phyloP scores from a whole-genome alignment of 2,113 vertebrate species.

The Thamnaconus septentrionalis region DNA sequence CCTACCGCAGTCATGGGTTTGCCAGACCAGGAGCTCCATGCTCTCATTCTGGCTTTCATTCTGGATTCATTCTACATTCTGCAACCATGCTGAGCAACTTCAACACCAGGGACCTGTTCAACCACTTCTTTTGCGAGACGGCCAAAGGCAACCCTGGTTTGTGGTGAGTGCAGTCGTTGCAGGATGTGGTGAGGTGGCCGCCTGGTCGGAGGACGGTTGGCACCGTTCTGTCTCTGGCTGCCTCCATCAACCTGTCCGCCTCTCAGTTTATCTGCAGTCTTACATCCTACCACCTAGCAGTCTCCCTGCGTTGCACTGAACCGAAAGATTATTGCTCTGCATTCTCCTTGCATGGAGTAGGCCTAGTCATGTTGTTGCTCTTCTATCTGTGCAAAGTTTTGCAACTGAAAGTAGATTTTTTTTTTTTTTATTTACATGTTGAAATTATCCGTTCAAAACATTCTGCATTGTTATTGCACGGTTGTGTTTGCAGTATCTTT shows the following conservation, averaged over 20 bases:
- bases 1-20: conserved; percentile 69
- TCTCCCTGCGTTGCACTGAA: background rate
- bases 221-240: conserved; percentile 4
- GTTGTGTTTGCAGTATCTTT: background rate
- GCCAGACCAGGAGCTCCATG: conserved; percentile 53
- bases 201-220: background rate
- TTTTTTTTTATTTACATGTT: background rate
- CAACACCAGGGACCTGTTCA: conserved; percentile 78
- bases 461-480: background rate
- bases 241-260: background rate
- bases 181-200: conserved; percentile 5
- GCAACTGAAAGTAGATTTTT: no score
- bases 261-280: background rate
- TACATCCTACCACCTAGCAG: background rate
- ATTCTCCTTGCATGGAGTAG: background rate
- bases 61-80: conserved; percentile 5
- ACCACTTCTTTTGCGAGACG: conserved; percentile 79
- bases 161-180: conserved; percentile 68
- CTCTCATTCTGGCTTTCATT: conserved; percentile 41
- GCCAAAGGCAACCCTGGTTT: conserved; percentile 78
- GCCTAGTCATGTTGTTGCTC: no score
- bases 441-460: background rate
- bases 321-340: background rate
- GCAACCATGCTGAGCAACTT: conserved; percentile 79
- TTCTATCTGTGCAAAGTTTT: background rate